These are phyloP conservation scores for Pseudoatta argentina DNA, from an alignment of 1,140 invertebrate species.

Conservation along the genomic window DNA sequence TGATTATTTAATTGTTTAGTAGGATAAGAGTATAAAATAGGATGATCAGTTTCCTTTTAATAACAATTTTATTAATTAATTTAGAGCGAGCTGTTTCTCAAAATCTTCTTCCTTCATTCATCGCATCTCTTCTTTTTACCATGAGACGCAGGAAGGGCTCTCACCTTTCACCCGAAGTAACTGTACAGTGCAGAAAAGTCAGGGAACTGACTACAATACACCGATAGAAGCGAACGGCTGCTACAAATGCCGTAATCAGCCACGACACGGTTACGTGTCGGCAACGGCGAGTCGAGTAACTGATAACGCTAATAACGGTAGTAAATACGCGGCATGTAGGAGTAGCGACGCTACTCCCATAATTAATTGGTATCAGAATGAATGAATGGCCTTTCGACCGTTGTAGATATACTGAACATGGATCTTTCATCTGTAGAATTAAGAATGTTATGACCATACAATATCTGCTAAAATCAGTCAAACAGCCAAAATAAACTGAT, in stretches of 20 bases:
- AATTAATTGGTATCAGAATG: background rate
- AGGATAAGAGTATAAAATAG: background rate
- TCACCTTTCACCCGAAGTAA: conserved; percentile 75
- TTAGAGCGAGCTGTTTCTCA: background rate
- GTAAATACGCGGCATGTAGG: background rate
- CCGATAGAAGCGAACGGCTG: conserved; percentile 56
- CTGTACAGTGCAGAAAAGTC: conserved; percentile 70
- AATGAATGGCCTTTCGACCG: background rate
- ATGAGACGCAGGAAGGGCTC: conserved; percentile 22
- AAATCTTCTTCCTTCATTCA: background rate
- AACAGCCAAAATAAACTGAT: too few relatives aligned
- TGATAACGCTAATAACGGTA: conserved; percentile 57
- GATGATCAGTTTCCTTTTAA: background rate
- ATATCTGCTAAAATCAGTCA: too few relatives aligned
- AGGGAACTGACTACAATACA: conserved; percentile 58
- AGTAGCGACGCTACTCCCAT: background rate
- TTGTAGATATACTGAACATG: background rate
- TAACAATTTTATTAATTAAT: background rate
- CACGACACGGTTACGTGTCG: conserved; percentile 40
- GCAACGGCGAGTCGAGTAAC: background rate
- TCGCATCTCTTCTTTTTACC: background rate
- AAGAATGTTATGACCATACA: too few relatives aligned
- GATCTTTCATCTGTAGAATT: background rate
- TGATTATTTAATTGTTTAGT: background rate
- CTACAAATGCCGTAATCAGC: conserved; percentile 59